Evolutionary conservation across 2,888 invertebrate species (phyloP), one percentile per base, ranked within the genome.

Genomic region (Thalpophila matura): DNA sequence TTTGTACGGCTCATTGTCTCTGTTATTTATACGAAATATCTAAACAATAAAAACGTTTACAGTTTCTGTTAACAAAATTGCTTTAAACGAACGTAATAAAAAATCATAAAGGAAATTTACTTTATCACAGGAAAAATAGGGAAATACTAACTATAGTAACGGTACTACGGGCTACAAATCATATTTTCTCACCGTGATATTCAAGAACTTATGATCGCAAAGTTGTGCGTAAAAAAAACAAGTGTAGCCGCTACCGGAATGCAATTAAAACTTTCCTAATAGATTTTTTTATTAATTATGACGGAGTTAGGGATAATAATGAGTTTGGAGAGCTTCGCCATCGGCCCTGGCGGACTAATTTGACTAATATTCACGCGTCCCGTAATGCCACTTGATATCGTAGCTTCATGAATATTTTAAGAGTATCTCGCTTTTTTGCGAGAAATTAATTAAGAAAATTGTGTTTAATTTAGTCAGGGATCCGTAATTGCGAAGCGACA

Each of bases 241-340:
- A 74, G 58, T 53, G 53, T 59, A 18, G 53, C 61, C 59, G 56
- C 76, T 62, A 45, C 45, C 59, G 43, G 49, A 65, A 66, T 77
- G 73, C 74, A 77, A 79, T 85, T 84, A 81, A 84, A 85, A 85
- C 77, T 85, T 83, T 74, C 38, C 56, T 81, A 77, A 85, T 84
- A 79, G 77, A 74, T 82, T 80, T 82, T 79, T 79, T 79, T 74
- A 78, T 81, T 79, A 81, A 80, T 81, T 75, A 73, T 64, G 38
- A 68, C 68, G 49, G 40, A 58, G 64, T 56, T 75, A 60, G 50
- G 45, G 56, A 65, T 71, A 63, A 68, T 74, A 69, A 69, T 75
- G 74, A 75, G 69, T 71, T 74, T 72, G 57, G 51, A 49, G 59
- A 69, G 68, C 63, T 43, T 67, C 49, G 73, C 57, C 54, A 62